Percentiles rank a stretch among this genome's conserved stretches.
Evolutionary conservation across 2,113 vertebrate genomes (phyloP).

Genomic region (Brevimyrus niger): DNA sequence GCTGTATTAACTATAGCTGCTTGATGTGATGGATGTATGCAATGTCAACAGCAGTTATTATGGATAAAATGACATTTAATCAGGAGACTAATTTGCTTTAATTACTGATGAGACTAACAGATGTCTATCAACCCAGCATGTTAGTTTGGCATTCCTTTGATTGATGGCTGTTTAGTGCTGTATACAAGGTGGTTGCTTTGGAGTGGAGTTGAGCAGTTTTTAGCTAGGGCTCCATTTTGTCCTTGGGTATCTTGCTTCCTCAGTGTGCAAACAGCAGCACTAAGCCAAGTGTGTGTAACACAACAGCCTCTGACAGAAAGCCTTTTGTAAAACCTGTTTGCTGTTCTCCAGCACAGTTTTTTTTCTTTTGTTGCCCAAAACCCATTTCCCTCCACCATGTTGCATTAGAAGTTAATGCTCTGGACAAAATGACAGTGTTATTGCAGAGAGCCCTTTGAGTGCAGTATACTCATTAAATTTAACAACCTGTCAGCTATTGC

Average conservation of each 20-base stretch:
- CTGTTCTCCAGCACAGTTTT: neutral
- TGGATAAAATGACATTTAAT: slow-evolving; percentile 1
- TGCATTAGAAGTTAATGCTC: slow-evolving; percentile 6
- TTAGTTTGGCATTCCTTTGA: neutral
- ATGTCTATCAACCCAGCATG: slow-evolving; percentile 4
- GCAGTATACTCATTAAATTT: slow-evolving; percentile 2
- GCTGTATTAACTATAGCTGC: neutral
- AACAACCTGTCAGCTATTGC: slow-evolving; percentile 2
- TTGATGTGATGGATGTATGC: neutral
- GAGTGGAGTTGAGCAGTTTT: neutral
- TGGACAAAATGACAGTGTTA: slow-evolving; percentile 6
- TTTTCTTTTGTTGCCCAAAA: neutral
- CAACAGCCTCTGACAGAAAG: slow-evolving; percentile 2
- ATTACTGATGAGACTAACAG: neutral
- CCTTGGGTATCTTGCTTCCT: neutral
- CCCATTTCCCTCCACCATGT: neutral
- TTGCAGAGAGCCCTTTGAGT: neutral
- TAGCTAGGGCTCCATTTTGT: neutral
- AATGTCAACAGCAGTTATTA: neutral
- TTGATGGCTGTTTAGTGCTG: neutral
- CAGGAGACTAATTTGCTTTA: neutral
- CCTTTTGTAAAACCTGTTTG: neutral
- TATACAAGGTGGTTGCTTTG: neutral
- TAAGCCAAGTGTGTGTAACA: neutral
- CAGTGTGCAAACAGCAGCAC: neutral